phyloP scores from a whole-genome alignment of 1,140 invertebrate species.

The Hestina assimilis region DNA sequence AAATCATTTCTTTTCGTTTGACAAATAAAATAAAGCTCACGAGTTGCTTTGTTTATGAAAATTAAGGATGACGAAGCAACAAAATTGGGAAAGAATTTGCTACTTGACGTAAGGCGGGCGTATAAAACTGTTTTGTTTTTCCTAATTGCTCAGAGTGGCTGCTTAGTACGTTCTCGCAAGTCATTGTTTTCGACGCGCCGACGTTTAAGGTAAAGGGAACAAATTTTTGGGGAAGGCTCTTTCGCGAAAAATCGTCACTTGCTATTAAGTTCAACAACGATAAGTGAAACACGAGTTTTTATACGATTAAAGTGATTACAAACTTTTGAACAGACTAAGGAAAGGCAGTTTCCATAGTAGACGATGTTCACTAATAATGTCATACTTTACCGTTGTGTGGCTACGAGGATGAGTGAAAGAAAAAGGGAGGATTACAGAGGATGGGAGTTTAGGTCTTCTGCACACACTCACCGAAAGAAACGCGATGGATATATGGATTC shows the following conservation, averaged over 20 bases:
- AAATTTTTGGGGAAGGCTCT: slow-evolving; percentile 49
- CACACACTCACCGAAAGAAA: no score
- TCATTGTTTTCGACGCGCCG: slow-evolving; percentile 72
- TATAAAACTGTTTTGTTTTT: slow-evolving; percentile 75
- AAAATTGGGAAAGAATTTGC: slow-evolving; percentile 28
- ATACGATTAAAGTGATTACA: no score
- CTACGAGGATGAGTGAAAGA: no score
- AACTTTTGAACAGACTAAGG: no score
- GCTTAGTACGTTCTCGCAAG: slow-evolving; percentile 63
- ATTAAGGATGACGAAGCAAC: slow-evolving; percentile 27
- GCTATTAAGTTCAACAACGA: neutral
- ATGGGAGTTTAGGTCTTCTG: no score
- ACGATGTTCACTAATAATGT: no score
- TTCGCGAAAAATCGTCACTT: slow-evolving; percentile 36
- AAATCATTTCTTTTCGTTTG: neutral
- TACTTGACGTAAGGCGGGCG: slow-evolving; percentile 35
- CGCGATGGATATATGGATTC: no score
- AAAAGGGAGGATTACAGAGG: no score
- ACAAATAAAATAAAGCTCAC: neutral
- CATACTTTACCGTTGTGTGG: no score
- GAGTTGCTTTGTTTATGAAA: slow-evolving; percentile 28
- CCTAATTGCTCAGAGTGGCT: slow-evolving; percentile 73
- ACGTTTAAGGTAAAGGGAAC: slow-evolving; percentile 55
- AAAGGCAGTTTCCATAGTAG: no score
- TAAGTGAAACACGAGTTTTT: neutral